Conservation (phyloP, 2,113 vertebrate species). For the Aphyosemion australe region DNA sequence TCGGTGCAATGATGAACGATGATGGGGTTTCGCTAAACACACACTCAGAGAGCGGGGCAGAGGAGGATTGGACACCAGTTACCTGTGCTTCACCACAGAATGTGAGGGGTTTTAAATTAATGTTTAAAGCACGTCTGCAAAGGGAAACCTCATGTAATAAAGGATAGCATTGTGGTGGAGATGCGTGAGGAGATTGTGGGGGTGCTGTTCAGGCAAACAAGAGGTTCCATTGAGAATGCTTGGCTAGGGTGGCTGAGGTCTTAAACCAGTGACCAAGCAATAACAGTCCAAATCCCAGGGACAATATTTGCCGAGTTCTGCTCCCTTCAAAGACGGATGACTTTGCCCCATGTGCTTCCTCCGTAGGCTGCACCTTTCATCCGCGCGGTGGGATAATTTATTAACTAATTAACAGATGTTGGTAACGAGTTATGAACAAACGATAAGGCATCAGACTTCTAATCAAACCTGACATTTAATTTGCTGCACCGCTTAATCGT, state of each 20-base stretch:
- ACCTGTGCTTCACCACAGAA: conserved; percentile 59
- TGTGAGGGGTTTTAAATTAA: conserved; percentile 60
- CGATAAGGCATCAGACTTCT: conserved; percentile 81
- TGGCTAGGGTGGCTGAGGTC: conserved; percentile 61
- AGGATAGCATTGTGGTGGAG: conserved; percentile 65
- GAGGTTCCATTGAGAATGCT: conserved; percentile 68
- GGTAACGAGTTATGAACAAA: conserved; percentile 82
- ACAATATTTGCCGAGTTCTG: conserved; percentile 75
- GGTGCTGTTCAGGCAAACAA: conserved; percentile 58
- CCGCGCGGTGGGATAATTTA: conserved; percentile 69
- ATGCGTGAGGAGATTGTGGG: conserved; percentile 60
- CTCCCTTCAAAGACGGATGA: conserved; percentile 73
- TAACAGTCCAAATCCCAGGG: conserved; percentile 75
- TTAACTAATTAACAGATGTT: conserved; percentile 83
- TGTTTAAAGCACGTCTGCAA: conserved; percentile 58
- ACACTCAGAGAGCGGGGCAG: conserved; percentile 30
- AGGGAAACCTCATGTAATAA: conserved; percentile 60
- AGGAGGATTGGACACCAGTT: conserved; percentile 57
- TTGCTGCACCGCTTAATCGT: conserved; percentile 79
- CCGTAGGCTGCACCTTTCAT: conserved; percentile 60
- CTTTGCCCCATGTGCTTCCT: conserved; percentile 65
- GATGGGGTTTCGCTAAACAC: conserved; percentile 57
- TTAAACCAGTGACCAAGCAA: conserved; percentile 78
- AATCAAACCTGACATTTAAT: conserved; percentile 84
- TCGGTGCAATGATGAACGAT: conserved; percentile 70